Evolutionary conservation across 2,797 vertebrate genomes (phyloP), one percentile per base, ranked within the genome.

Genomic region (Lepidocolaptes lacrymiger): DNA sequence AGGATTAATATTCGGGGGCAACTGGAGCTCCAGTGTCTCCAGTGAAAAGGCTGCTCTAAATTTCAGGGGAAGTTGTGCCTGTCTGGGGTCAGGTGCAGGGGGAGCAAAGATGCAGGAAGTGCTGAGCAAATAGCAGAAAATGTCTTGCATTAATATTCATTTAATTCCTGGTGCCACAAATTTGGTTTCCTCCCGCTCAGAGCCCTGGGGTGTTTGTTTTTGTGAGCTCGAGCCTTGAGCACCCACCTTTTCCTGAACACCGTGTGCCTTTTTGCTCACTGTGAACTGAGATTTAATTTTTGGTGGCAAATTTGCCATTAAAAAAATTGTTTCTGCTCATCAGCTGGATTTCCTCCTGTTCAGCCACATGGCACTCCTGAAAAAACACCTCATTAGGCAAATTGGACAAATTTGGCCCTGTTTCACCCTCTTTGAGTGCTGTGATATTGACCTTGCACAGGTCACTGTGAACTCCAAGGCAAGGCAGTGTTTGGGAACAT

Each of bases 101-200:
- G 69, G 85, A 83, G 85, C 85, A 72, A 68, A 90, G 94, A 80
- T 61, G 85, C 78, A 56, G 79, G 71, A 85, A 85, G 83, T 66
- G 85, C 81, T 84, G 88, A 94, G 88, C 88, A 90, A 95, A 93
- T 91, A 90, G 88, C 93, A 94, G 88, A 64, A 84, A 95, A 95
- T 93, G 93, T 73, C 91, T 93, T n/a, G 54, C 90, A 76, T 94
- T 85, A 94, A 94, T 91, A 95, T 92, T 93, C 85, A 89, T 91
- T 73, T 46, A 27, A 80, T 59, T 85, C 76, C 90, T 61, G n/a
- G 81, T 15, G 14, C 44, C 72, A 2, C 58, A 49, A 67, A 68
- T 68, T 44, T 78, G 55, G 21, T 88, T 48, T 64, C 44, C 34
- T 26, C 2, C 4, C 27, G 68, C 78, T 83, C 88, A 3, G 59